Conservation (phyloP, 2,797 vertebrate genomes). For the Champsocephalus esox region DNA sequence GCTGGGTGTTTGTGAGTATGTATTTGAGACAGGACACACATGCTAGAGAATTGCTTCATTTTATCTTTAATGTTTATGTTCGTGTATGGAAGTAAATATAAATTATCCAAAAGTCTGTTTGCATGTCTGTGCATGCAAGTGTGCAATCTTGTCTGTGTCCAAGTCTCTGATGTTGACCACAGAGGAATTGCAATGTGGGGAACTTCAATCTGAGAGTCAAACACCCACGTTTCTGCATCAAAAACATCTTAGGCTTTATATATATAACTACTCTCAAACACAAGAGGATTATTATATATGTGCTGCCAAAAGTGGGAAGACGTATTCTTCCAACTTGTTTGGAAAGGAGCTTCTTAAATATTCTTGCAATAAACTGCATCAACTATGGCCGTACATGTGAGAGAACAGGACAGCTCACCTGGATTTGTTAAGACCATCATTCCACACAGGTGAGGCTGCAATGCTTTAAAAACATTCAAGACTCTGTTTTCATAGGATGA, state of each 20-base stretch:
- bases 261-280: slow-evolving; percentile 54
- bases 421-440: slow-evolving; percentile 46
- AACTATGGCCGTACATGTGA: slow-evolving; percentile 22
- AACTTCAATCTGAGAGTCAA: slow-evolving; percentile 37
- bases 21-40: slow-evolving; percentile 31
- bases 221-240: slow-evolving; percentile 60
- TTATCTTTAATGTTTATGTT: slow-evolving; percentile 57
- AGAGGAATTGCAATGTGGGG: slow-evolving; percentile 47
- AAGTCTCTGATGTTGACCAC: slow-evolving; percentile 75
- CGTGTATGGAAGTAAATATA: slow-evolving; percentile 60
- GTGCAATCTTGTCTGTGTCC: slow-evolving; percentile 64
- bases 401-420: slow-evolving; percentile 48
- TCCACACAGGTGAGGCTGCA: slow-evolving; percentile 48
- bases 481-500: slow-evolving; percentile 60
- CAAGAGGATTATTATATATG: slow-evolving; percentile 46
- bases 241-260: slow-evolving; percentile 70
- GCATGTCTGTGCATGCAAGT: slow-evolving; percentile 51
- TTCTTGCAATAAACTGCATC: slow-evolving; percentile 18
- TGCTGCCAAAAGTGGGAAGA: slow-evolving; percentile 36
- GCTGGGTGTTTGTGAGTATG: slow-evolving; percentile 25
- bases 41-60: slow-evolving; percentile 38
- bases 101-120: slow-evolving; percentile 69
- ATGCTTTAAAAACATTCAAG: slow-evolving; percentile 49
- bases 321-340: slow-evolving; percentile 19
- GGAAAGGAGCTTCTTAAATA: slow-evolving; percentile 27